Evolutionary conservation across 2,888 invertebrate genomes (phyloP), one percentile per base, ranked within the genome.

Genomic region (Cryptocephalus primarius): DNA sequence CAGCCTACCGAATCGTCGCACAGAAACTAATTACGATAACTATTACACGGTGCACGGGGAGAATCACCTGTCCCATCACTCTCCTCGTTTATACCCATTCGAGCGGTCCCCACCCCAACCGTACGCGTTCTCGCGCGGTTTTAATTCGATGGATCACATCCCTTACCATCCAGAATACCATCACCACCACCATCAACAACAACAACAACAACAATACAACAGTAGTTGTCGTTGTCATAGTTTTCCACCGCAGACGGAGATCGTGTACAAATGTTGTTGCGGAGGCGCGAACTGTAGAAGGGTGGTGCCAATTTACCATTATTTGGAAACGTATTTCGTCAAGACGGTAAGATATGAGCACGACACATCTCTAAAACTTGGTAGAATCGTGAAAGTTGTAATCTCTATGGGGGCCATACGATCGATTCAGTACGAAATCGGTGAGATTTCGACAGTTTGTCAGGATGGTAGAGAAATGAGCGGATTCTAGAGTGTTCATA

Each of bases 41-140:
- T 72, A 72, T 55, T 68, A 71, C 51, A 73, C 72, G 10, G 61
- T 72, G 33, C 73, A 73, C 51, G 66, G 66, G 52, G 59, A 53
- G 34, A 57, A 50, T 41, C 48, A 53, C 33, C 50, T 55, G 31
- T 51, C 53, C 6, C 46, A 53, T 42, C 44, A 50, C 34, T 45
- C 44, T n/a, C 45, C 54, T 8, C n/a, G 33, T 22, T 9, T 11
- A 4, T 36, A 2, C n/a, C 12, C 36, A 6, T 22, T 22, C 22
- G 22, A 22, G 6, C 22, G 22, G 22, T 22, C 22, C 22, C 22
- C 22, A 2, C 22, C 22, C 22, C 22, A 22, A 22, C 22, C 2
- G 6, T 6, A 22, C n/a, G n/a, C n/a, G 22, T 22, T 22, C 22
- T 22, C 22, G 22, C 22, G 22, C 22, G 6, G 22, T 22, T 22